Percentiles rank a stretch among this genome's conserved stretches.
phyloP scores from a whole-genome alignment of 2,113 vertebrate species.

The Notarius lentiginosus region DNA sequence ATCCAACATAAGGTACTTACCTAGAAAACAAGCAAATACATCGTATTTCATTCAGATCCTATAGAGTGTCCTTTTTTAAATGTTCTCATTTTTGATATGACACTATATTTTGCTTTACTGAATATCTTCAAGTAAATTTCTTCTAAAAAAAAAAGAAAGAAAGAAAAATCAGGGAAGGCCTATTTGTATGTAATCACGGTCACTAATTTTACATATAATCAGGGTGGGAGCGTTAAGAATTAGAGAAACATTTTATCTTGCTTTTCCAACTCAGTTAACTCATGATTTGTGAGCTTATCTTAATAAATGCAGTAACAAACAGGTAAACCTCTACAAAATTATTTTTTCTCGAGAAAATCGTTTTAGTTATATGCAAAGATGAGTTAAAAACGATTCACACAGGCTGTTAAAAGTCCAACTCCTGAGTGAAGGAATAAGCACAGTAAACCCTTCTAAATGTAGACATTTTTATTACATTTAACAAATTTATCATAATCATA shows the following conservation, averaged over 20 bases:
- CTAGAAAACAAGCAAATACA: background rate
- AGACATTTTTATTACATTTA: slow-evolving; percentile 64
- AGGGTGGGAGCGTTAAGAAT: background rate
- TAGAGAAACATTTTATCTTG: background rate
- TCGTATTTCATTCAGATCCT: background rate
- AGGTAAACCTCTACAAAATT: background rate
- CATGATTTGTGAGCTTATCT: background rate
- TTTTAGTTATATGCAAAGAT: background rate
- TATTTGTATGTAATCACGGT: background rate
- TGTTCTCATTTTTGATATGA: background rate
- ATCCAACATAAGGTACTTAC: background rate
- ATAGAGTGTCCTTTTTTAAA: background rate
- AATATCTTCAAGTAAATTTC: background rate
- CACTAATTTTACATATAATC: background rate
- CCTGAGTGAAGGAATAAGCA: background rate
- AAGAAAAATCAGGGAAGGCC: no score
- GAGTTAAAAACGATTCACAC: background rate
- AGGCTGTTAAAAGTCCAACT: background rate
- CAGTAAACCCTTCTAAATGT: slow-evolving; percentile 43
- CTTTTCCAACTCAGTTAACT: background rate
- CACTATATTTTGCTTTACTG: background rate
- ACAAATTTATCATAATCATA: slow-evolving; percentile 45
- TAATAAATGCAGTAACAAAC: background rate
- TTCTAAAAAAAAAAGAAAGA: no score
- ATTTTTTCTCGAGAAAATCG: background rate